Evolutionary conservation across 2,113 vertebrate genomes (phyloP), one percentile per base, ranked within the genome.

Genomic region (Cynocephalus volans): DNA sequence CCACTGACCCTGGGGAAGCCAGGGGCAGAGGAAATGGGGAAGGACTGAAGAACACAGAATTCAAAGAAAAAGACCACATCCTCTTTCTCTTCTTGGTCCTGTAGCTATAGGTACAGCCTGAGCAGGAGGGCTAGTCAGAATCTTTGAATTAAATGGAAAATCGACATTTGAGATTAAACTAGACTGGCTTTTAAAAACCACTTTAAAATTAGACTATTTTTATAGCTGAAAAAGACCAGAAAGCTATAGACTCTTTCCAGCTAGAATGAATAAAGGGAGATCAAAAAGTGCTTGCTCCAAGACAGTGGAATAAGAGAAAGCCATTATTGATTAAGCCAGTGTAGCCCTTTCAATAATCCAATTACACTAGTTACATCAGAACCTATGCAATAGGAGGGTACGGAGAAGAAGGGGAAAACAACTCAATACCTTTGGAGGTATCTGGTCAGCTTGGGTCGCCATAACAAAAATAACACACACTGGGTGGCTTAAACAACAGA

Each of bases 191-290:
- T 58, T 50, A 12, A 60, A 70, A 56, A 17, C 7, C 11, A 72
- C 54, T 87, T 93, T 92, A 91, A 80, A 88, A 36, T 52, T 65
- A 72, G 26, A 72, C 18, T 94, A 2, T 73, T 79, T 79, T 72
- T 54, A 69, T 33, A 88, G n/a, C 2, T 50, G 12, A 41, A 82
- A 85, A 65, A 54, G 15, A 67, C 9, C 18, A 79, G 11, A 70
- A 73, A 56, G 12, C 50, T 92, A 48, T 28, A 67, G 21, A 64
- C 0, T 60, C 36, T 60, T 50, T 48, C 28, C 45, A 60, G 75
- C 92, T 4, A 64, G 14, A 41, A 41, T 69, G 17, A 65, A 67
- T 15, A 54, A 72, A 80, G 1, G 31, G 2, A 70, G 4, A 60
- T 58, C 12, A 33, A 93, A 54, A 67, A 58, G n/a, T 72, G 54